These are phyloP conservation scores for Heliconius ismenius DNA, from an alignment of 2,888 invertebrate species.

Conservation along the genomic window DNA sequence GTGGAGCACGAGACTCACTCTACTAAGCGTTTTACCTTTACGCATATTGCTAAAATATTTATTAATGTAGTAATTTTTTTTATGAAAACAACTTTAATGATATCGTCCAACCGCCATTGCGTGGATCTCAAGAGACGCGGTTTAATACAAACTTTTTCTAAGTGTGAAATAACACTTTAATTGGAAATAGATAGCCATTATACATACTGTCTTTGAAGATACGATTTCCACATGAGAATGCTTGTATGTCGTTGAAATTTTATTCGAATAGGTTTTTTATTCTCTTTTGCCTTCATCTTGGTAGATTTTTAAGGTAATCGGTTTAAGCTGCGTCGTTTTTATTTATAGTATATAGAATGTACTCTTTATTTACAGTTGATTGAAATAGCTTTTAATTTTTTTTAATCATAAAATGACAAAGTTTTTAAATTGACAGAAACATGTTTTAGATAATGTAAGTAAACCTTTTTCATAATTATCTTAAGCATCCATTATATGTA, in stretches of 20 bases:
- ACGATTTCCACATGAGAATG: conserved; percentile 67
- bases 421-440: not conserved
- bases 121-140: too few relatives aligned
- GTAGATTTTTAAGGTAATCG: not conserved
- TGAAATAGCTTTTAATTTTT: not conserved
- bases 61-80: too few relatives aligned
- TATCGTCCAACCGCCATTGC: too few relatives aligned
- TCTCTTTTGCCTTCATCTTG: conserved; percentile 37
- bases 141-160: too few relatives aligned
- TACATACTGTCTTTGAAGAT: conserved; percentile 68
- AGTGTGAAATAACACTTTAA: not conserved
- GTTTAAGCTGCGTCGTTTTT: not conserved
- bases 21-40: too few relatives aligned
- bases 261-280: conserved; percentile 41
- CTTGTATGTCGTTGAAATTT: conserved; percentile 57
- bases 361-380: not conserved
- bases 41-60: too few relatives aligned
- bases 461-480: not conserved
- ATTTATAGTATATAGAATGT: too few relatives aligned
- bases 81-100: too few relatives aligned
- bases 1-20: too few relatives aligned
- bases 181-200: not conserved
- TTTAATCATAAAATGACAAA: not conserved
- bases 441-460: not conserved
- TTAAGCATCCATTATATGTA: not conserved